Evolutionary conservation across 2,113 vertebrate species (phyloP), one percentile per base, ranked within the genome.

Genomic region (Fregetta grallaria): DNA sequence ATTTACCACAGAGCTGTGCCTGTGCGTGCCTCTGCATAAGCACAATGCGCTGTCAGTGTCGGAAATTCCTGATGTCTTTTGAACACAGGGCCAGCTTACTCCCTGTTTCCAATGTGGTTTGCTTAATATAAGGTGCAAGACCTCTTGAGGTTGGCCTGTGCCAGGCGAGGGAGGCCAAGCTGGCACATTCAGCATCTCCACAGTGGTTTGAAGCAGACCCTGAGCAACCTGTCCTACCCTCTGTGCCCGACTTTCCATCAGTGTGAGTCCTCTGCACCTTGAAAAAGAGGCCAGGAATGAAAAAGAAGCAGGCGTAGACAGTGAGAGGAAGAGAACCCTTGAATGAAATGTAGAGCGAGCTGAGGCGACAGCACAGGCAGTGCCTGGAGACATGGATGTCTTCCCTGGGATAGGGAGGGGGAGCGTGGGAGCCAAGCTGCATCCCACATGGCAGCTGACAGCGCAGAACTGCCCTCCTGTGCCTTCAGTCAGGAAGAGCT

Each of bases 341-440:
- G 26, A 80, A 23, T 13, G 22, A 63, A 42, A 55, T 6, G 26
- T 19, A 38, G 26, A 85, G 27, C 8, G 34, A 74, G n/a, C n/a
- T 65, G 22, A 71, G 47, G 19, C 0, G 0, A 7, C 26, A 5
- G 19, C 34, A 45, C 25, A 52, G 63, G 55, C 36, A 25, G 4
- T 49, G n/a, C 42, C 21, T 36, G 65, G 50, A 45, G 26, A 9
- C 32, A 25, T 0, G 1, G n/a, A 12, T 16, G 15, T 22, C 13
- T n/a, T 14, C 38, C 45, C 67, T 34, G 18, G 15, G 6, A 6
- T 5, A 10, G 38, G 52, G 26, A 38, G 1, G 5, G 29, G 45
- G 4, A 13, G 7, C 4, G 0, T 30, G n/a, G 50, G 50, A 44
- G 32, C 21, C 68, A 36, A 10, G 23, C 32, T 66, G 34, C 10